phyloP scores from a whole-genome alignment of 2,888 invertebrate genomes.

The Entomobrya multifasciata region DNA sequence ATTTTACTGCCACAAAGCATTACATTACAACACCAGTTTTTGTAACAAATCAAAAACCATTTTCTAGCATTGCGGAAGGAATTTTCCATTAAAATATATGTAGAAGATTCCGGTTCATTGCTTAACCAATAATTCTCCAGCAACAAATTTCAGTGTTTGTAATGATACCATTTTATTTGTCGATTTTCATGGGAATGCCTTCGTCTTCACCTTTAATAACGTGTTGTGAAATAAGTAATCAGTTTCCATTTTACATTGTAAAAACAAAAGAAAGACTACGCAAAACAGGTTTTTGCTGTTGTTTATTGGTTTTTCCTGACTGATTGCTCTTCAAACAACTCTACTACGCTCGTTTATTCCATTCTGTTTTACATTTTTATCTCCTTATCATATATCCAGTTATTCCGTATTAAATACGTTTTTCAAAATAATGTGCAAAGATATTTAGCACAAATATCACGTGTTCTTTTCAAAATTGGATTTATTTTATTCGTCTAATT shows the following conservation, averaged over 20 bases:
- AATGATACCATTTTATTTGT: background rate
- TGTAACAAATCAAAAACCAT: background rate
- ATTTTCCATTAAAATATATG: slow-evolving; percentile 22
- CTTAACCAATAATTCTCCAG: background rate
- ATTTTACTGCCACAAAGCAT: background rate
- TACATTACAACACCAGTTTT: background rate
- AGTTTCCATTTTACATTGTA: slow-evolving; percentile 4
- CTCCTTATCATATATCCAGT: background rate
- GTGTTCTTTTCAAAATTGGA: background rate
- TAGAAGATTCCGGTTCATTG: background rate
- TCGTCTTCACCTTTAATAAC: slow-evolving; percentile 1
- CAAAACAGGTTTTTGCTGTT: slow-evolving; percentile 52
- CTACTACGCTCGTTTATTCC: background rate
- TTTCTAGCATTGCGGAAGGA: slow-evolving; percentile 12
- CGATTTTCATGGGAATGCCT: slow-evolving; percentile 26
- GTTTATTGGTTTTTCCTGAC: slow-evolving; percentile 28
- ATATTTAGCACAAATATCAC: background rate
- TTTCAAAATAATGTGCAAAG: background rate
- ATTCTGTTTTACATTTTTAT: background rate
- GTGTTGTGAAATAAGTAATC: slow-evolving; percentile 42
- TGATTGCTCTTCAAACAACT: slow-evolving; percentile 1
- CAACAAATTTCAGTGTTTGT: background rate
- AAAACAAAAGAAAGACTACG: background rate
- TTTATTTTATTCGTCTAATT: slow-evolving; percentile 2
- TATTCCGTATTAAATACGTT: background rate